Percentiles rank a stretch among this genome's conserved stretches.
Conservation (phyloP, 2,888 invertebrate genomes). For the Aphrophora alni region DNA sequence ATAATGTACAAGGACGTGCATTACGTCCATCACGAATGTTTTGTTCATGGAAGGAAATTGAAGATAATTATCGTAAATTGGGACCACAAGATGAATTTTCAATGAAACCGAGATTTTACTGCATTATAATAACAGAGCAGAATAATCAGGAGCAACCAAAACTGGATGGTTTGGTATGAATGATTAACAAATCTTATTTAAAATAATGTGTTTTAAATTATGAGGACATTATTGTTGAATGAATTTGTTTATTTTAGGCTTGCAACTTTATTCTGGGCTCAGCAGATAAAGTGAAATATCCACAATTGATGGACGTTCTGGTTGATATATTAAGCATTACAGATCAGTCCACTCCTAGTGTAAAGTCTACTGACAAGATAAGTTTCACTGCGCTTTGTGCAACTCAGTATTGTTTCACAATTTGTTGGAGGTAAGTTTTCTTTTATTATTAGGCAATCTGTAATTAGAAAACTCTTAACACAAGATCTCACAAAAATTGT, state of each 20-base stretch:
- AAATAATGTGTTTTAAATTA: neutral
- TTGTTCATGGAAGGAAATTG: slow-evolving; percentile 76
- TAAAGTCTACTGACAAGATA: slow-evolving; percentile 61
- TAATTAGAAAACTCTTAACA: too few relatives aligned
- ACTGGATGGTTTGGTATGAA: slow-evolving; percentile 75
- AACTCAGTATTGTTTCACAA: slow-evolving; percentile 89
- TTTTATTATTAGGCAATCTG: neutral
- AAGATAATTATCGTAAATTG: slow-evolving; percentile 73
- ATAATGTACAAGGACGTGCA: slow-evolving; percentile 64
- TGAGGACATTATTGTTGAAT: neutral
- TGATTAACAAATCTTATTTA: neutral
- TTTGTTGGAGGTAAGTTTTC: slow-evolving; percentile 73
- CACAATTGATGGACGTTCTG: slow-evolving; percentile 82
- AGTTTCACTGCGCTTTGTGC: slow-evolving; percentile 75
- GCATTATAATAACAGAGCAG: slow-evolving; percentile 79
- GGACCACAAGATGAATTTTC: slow-evolving; percentile 67
- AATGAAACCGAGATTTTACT: slow-evolving; percentile 91
- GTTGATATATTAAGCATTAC: slow-evolving; percentile 83
- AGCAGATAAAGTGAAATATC: slow-evolving; percentile 89
- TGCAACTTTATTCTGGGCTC: slow-evolving; percentile 94
- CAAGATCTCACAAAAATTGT: too few relatives aligned
- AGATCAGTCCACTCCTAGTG: slow-evolving; percentile 55
- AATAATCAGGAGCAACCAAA: slow-evolving; percentile 78
- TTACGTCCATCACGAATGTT: slow-evolving; percentile 69
- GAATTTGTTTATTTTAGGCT: slow-evolving; percentile 60